These are phyloP conservation scores for Eidolon helvum DNA, from an alignment of 2,113 vertebrate species.

Conservation along the genomic window DNA sequence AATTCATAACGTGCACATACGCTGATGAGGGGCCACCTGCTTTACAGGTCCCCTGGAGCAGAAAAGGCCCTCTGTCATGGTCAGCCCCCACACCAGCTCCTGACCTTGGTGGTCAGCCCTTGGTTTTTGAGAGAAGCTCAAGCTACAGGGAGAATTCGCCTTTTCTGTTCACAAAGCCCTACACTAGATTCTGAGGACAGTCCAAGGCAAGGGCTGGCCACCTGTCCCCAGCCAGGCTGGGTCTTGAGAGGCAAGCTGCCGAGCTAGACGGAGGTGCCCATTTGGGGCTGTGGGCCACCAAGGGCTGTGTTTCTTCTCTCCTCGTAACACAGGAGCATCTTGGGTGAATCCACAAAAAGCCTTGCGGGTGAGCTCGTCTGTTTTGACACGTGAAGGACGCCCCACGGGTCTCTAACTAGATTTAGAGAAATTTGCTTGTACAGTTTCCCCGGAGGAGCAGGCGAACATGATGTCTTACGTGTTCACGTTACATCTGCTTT, in stretches of 20 bases:
- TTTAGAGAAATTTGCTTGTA: background rate
- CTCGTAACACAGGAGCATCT: background rate
- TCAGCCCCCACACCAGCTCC: background rate
- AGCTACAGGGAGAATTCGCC: too few species aligned
- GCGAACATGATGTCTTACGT: rapidly evolving
- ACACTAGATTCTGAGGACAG: background rate
- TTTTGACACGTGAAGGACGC: background rate
- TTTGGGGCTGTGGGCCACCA: background rate
- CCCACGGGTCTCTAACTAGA: too few species aligned
- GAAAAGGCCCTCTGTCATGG: too few species aligned
- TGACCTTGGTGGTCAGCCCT: background rate
- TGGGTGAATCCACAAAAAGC: background rate
- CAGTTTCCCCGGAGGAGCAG: background rate
- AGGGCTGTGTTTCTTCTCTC: background rate
- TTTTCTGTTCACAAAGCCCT: background rate
- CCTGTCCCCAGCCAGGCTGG: background rate
- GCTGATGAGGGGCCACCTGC: background rate
- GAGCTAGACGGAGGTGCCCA: background rate
- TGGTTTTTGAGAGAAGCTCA: background rate
- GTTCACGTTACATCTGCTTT: background rate
- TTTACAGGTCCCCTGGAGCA: background rate
- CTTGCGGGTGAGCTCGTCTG: background rate
- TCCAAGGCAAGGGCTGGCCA: background rate
- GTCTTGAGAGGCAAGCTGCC: background rate
- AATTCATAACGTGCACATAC: rapidly evolving